Percentiles rank a stretch among this genome's conserved stretches.
Conservation (phyloP, 2,113 vertebrate species). For the Ceratotherium simum region DNA sequence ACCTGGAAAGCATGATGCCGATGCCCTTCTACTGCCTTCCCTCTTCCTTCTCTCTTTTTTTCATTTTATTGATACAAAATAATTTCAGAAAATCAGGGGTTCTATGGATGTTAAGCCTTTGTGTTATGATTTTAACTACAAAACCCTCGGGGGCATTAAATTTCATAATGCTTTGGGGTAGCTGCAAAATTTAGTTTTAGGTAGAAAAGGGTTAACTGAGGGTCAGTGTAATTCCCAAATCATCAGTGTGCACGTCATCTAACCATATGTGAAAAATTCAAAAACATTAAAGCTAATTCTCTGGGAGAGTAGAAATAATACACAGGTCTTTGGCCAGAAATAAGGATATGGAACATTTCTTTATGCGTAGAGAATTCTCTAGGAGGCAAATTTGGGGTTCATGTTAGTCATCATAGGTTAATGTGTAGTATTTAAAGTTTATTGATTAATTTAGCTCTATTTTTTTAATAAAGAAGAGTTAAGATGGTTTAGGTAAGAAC, state of each 20-base stretch:
- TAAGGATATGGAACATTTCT: slow-evolving; percentile 47
- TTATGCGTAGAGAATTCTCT: slow-evolving; percentile 49
- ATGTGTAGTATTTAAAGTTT: not conserved
- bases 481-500: slow-evolving; percentile 24
- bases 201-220: slow-evolving; percentile 60
- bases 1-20: not conserved
- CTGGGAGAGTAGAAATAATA: slow-evolving; percentile 55
- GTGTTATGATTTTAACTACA: slow-evolving; percentile 53
- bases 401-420: not conserved
- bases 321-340: slow-evolving; percentile 41
- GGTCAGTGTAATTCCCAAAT: slow-evolving; percentile 1
- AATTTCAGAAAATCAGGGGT: not conserved
- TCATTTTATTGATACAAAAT: slow-evolving; percentile 29
- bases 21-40: not conserved
- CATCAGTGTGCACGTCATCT: slow-evolving; percentile 34
- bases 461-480: not conserved
- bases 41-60: not conserved
- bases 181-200: slow-evolving; percentile 62
- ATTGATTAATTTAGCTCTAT: not conserved
- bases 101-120: not conserved
- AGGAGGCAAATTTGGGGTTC: not conserved
- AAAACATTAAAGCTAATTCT: slow-evolving; percentile 40
- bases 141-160: not conserved
- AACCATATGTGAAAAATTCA: slow-evolving; percentile 47
- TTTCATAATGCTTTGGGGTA: slow-evolving; percentile 54